A percentile compares a stretch with the other conserved stretches of the same genome.
Evolutionary conservation across 2,797 vertebrate genomes (phyloP).

Genomic region (Clarias pachynema): DNA sequence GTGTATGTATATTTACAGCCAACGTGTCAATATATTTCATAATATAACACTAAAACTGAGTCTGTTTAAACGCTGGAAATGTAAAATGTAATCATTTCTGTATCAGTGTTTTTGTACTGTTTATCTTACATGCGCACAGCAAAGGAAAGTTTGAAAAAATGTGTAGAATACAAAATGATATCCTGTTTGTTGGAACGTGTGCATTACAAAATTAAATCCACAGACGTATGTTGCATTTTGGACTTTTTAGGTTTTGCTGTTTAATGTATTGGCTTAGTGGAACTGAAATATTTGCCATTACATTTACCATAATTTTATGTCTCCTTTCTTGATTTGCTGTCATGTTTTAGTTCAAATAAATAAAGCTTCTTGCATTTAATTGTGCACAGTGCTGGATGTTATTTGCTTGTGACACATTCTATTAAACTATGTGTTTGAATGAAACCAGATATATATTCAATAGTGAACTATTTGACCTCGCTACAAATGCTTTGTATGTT

Average conservation of each 20-base stretch:
- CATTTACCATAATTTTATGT: no score
- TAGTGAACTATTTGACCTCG: not conserved
- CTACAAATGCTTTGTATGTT: not conserved
- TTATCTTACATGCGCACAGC: not conserved
- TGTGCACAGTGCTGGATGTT: constrained; percentile 31
- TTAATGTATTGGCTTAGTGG: not conserved
- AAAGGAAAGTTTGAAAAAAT: not conserved
- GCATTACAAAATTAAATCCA: not conserved
- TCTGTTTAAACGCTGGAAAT: not conserved
- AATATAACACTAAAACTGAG: not conserved
- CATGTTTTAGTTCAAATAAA: constrained; percentile 41
- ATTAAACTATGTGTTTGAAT: not conserved
- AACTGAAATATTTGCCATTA: not conserved
- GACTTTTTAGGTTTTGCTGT: not conserved
- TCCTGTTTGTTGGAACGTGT: not conserved
- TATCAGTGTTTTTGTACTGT: not conserved
- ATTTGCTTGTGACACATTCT: constrained; percentile 22
- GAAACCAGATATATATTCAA: not conserved
- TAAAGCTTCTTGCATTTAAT: constrained; percentile 17
- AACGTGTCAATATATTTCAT: not conserved
- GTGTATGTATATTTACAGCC: not conserved
- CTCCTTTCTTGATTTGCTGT: constrained; percentile 17
- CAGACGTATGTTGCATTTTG: not conserved
- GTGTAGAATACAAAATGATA: not conserved
- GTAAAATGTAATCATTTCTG: not conserved